Percentiles rank a stretch among this genome's conserved stretches.
These are phyloP conservation scores for Siphonodentalium dalli DNA, from an alignment of 2,888 invertebrate genomes.

Conservation along the genomic window DNA sequence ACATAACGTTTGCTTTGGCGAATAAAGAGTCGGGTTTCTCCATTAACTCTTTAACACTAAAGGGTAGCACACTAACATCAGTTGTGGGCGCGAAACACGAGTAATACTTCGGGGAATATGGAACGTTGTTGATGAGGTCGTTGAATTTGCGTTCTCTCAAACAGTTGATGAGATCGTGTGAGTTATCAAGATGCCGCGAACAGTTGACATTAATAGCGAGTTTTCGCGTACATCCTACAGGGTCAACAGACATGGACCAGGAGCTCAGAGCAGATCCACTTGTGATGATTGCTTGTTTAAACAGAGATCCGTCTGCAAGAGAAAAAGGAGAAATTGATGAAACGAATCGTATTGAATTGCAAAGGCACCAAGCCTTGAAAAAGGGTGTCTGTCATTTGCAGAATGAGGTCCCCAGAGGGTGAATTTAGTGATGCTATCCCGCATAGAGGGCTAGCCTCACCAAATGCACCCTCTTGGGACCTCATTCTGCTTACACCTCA, in stretches of 20 bases:
- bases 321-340: too few relatives aligned
- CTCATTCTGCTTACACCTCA: too few relatives aligned
- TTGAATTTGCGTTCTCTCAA: conserved; percentile 76
- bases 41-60: conserved; percentile 39
- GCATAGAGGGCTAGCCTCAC: too few relatives aligned
- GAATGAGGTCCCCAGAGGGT: too few relatives aligned
- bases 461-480: too few relatives aligned
- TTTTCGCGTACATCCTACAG: conserved; percentile 49
- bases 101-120: conserved; percentile 54
- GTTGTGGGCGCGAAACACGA: conserved; percentile 57
- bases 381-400: too few relatives aligned
- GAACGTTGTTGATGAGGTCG: conserved; percentile 50
- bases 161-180: conserved; percentile 45
- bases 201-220: conserved; percentile 57
- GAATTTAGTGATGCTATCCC: too few relatives aligned
- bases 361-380: too few relatives aligned
- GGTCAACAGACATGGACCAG: conserved; percentile 58
- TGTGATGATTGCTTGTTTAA: conserved; percentile 87
- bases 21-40: conserved; percentile 37
- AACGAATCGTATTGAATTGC: too few relatives aligned
- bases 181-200: conserved; percentile 37
- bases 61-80: conserved; percentile 40
- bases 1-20: conserved; percentile 53
- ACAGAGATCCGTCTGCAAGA: too few relatives aligned
- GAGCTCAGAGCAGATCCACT: conserved; percentile 75